A percentile compares a stretch with the other conserved stretches of the same genome.
phyloP scores from a whole-genome alignment of 2,797 vertebrate species.

The Lepilemur ruficaudatus region DNA sequence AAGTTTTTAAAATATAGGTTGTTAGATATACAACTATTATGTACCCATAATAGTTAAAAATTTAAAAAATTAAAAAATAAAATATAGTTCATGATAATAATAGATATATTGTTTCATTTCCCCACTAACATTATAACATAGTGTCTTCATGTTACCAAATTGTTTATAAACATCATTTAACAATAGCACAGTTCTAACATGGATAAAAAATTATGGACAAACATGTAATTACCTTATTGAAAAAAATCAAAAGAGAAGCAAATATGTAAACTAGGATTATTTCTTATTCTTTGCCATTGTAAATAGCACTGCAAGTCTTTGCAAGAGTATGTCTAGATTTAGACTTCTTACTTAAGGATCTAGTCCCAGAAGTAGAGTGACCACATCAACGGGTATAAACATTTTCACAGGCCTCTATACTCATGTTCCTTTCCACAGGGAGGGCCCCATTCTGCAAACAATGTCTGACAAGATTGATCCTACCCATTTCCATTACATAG shows the following conservation, averaged over 20 bases:
- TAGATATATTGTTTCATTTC: background rate
- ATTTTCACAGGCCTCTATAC: background rate
- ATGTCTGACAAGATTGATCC: background rate
- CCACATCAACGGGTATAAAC: background rate
- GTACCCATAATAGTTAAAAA: background rate
- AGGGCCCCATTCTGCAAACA: background rate
- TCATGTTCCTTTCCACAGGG: background rate
- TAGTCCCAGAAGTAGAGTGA: background rate
- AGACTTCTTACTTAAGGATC: background rate
- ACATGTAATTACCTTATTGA: background rate
- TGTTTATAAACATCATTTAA: constrained; percentile 7
- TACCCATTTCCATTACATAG: background rate
- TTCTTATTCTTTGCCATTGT: background rate
- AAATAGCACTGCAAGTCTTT: background rate
- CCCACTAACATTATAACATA: background rate
- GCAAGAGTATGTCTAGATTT: background rate
- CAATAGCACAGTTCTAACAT: background rate
- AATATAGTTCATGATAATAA: background rate
- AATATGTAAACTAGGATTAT: background rate
- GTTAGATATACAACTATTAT: background rate
- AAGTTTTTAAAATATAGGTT: background rate
- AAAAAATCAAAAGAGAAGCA: background rate
- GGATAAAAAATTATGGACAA: background rate
- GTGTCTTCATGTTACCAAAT: background rate
- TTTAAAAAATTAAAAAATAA: background rate